Evolutionary conservation across 2,113 vertebrate species (phyloP).

Genomic region (Prinia subflava): DNA sequence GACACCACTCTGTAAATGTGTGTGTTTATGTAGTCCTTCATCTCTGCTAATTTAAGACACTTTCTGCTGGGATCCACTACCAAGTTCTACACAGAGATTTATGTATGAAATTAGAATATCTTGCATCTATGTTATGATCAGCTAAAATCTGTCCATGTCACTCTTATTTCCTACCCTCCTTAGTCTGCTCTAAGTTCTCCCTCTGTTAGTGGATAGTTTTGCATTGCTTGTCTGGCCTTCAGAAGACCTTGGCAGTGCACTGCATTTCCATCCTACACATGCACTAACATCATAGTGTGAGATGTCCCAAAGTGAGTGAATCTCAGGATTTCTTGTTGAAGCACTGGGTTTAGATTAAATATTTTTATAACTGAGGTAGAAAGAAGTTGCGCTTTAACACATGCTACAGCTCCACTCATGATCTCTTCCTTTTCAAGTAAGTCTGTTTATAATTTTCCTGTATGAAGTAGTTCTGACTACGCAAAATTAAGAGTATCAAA

Average conservation of each 20-base stretch:
- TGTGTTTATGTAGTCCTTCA: not conserved
- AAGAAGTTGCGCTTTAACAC: not conserved
- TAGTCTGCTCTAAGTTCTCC: not conserved
- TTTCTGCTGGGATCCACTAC: not conserved
- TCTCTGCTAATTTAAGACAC: not conserved
- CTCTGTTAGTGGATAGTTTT: not conserved
- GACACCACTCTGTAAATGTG: accelerated
- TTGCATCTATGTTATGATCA: not conserved
- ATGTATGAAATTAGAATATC: not conserved
- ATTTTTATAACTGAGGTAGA: not conserved
- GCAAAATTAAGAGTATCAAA: not conserved
- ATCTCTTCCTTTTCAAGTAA: not conserved
- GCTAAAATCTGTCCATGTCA: not conserved
- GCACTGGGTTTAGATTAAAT: not conserved
- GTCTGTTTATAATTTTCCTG: not conserved
- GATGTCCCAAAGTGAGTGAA: not conserved
- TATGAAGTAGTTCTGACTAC: not conserved
- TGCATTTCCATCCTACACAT: too few species aligned
- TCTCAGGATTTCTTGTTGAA: not conserved
- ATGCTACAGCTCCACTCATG: not conserved
- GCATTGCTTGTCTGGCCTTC: not conserved
- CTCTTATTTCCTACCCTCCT: not conserved
- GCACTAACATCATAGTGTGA: not conserved
- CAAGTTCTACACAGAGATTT: not conserved
- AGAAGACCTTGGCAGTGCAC: not conserved